Evolutionary conservation across 1,140 invertebrate species (phyloP), one percentile per base, ranked within the genome.

Genomic region (Solenopsis fugax): DNA sequence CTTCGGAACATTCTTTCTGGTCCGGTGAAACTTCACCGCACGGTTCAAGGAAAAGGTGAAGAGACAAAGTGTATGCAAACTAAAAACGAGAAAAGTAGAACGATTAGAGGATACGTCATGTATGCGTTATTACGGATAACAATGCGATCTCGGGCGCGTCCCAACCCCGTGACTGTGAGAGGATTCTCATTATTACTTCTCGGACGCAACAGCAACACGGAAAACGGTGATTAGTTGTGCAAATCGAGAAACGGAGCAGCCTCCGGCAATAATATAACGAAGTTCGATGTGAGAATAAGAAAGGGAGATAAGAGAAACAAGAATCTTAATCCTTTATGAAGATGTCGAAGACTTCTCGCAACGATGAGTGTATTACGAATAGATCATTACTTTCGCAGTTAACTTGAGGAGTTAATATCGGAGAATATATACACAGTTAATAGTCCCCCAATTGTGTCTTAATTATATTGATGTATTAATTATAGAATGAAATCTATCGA

Each of bases 201-300:
- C 41, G 37, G 18, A 52, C 45, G 76, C 24, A 58, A 58, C 45
- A 58, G 58, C 45, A 52, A 34, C 29, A 48, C 54, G 80, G 69
- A 84, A 84, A 84, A 75, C 69, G n/a, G 29, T 84, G 69, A 84
- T 84, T 84, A 73, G 54, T 82, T 82, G 67, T 82, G 80, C 54
- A 82, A 82, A 82, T 72, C 67, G 60, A 80, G 48, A 50, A 80
- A 37, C 48, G 41, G 52, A n/a, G 12, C 52, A 10, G 54, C n/a
- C 52, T 34, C 37, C 12, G 65, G 69, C 24, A 58, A 48, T 82
- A 73, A 73, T 18, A 16, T 4, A 21, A 65, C 24, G n/a, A 80
- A 37, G 45, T 48, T 18, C 54, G 9, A 75, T 45, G 16, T 58
- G 9, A 7, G 24, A 45, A 67, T 45, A 21, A 41, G 34, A 54